These are phyloP conservation scores for Pedionomus torquatus DNA, from an alignment of 2,113 vertebrate species.

Conservation along the genomic window DNA sequence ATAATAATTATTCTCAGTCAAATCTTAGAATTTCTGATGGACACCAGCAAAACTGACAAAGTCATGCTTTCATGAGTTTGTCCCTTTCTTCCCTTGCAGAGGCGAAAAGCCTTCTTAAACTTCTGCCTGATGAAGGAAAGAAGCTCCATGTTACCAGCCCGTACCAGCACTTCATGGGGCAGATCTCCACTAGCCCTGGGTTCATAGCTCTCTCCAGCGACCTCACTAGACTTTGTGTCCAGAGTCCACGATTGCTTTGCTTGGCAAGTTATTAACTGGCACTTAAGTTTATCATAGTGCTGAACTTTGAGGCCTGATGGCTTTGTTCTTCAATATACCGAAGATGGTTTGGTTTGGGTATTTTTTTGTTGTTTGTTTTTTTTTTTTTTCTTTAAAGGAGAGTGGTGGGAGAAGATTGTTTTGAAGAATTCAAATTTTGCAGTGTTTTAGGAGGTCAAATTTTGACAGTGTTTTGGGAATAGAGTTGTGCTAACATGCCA, in stretches of 20 bases:
- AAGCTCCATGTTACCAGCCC: not conserved
- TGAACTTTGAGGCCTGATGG: not conserved
- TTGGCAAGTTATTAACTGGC: constrained; percentile 9
- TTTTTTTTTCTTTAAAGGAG: not conserved
- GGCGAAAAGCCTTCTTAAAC: not conserved
- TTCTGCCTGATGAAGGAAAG: not conserved
- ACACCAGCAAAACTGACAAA: not conserved
- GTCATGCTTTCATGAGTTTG: not conserved
- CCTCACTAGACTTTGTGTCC: not conserved
- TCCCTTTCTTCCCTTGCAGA: not conserved
- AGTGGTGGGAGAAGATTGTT: not conserved
- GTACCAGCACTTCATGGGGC: not conserved
- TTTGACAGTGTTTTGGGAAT: not conserved
- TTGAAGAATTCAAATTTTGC: not conserved
- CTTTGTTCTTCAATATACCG: not conserved
- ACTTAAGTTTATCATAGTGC: not conserved
- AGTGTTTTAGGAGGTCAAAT: not conserved
- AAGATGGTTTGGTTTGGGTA: not conserved
- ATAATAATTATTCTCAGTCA: not conserved
- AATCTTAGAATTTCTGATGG: not conserved
- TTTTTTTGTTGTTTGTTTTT: not conserved
- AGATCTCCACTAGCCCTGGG: not conserved
- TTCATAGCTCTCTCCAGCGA: not conserved
- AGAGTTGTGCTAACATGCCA: not conserved
- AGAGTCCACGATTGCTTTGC: not conserved